phyloP scores from a whole-genome alignment of 2,797 vertebrate species.

The Pterois miles region DNA sequence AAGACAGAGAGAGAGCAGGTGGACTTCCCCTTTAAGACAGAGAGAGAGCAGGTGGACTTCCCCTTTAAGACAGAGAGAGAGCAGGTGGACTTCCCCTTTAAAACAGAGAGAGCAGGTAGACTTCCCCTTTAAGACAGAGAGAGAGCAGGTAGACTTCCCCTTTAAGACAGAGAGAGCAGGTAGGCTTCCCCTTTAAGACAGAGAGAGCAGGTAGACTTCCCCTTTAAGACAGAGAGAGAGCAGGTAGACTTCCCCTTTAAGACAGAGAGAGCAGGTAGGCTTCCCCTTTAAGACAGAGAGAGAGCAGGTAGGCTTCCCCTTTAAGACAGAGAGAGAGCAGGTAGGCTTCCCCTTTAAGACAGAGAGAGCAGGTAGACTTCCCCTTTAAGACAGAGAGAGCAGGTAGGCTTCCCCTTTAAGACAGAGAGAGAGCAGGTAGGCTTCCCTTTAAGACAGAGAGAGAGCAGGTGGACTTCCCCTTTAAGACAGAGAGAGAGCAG shows the following conservation, averaged over 20 bases:
- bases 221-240: no score
- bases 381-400: neutral
- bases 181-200: neutral
- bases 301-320: neutral
- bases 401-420: no score
- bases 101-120: neutral
- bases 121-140: neutral
- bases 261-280: neutral
- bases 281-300: neutral
- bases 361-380: neutral
- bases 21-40: neutral
- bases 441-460: conserved; percentile 86
- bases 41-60: neutral
- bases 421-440: no score
- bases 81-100: conserved; percentile 96
- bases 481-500: neutral
- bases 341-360: conserved; percentile 94
- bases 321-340: no score
- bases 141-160: conserved; percentile 90
- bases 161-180: conserved; percentile 63
- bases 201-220: no score
- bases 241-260: conserved; percentile 95
- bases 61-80: no score
- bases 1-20: conserved; percentile 25
- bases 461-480: neutral